A percentile compares a stretch with the other conserved stretches of the same genome.
These are phyloP conservation scores for Chelmon rostratus DNA, from an alignment of 2,797 vertebrate genomes.

Conservation along the genomic window DNA sequence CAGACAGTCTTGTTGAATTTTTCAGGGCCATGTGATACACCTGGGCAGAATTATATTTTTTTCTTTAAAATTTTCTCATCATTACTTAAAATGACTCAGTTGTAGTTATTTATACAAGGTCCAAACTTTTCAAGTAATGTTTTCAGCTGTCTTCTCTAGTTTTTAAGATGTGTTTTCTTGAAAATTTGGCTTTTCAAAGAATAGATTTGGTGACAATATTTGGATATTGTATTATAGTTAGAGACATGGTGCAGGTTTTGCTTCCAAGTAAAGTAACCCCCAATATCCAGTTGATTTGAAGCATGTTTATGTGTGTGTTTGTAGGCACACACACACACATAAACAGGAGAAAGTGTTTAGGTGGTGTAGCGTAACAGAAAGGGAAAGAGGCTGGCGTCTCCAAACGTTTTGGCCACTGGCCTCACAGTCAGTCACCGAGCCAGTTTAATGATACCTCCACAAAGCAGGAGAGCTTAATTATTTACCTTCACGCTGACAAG, in stretches of 20 bases:
- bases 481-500: slow-evolving; percentile 21
- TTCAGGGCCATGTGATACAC: slow-evolving; percentile 82
- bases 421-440: background rate
- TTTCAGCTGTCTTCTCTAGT: background rate
- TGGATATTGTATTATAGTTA: background rate
- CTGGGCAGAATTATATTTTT: background rate
- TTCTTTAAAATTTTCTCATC: background rate
- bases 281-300: background rate
- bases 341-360: background rate
- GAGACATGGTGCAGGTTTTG: background rate
- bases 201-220: background rate
- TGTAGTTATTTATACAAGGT: background rate
- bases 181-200: background rate
- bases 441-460: background rate
- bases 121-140: background rate
- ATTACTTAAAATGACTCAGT: background rate
- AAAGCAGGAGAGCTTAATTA: slow-evolving; percentile 31
- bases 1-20: slow-evolving; percentile 82
- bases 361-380: slow-evolving; percentile 43
- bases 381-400: slow-evolving; percentile 28
- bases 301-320: background rate
- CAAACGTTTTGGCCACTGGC: slow-evolving; percentile 8
- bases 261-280: background rate
- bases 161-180: background rate
- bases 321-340: background rate